Conservation (phyloP, 2,797 vertebrate genomes). For the Pseudocheirus occidentalis region DNA sequence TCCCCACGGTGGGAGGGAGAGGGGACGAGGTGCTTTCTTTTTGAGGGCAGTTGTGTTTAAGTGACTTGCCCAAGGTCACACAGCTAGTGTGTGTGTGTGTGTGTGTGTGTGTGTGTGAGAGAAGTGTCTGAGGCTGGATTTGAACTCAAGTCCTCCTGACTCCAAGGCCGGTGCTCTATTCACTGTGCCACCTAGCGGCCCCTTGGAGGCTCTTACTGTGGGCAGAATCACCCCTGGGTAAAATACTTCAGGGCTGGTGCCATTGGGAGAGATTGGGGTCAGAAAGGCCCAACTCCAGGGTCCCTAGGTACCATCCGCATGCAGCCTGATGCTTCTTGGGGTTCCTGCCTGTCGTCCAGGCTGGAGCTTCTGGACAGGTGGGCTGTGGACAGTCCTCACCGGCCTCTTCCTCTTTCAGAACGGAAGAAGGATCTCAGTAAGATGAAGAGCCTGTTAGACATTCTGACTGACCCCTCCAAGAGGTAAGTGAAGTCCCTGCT, state of each 20-base stretch:
- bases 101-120: too few relatives aligned
- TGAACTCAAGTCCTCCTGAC: too few relatives aligned
- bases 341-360: too few relatives aligned
- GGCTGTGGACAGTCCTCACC: constrained; percentile 4
- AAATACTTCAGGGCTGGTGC: too few relatives aligned
- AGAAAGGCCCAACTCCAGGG: not conserved
- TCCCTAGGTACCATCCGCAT: too few relatives aligned
- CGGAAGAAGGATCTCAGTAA: constrained; percentile 98
- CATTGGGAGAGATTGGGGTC: not conserved
- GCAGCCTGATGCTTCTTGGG: not conserved
- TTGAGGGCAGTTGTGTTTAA: too few relatives aligned
- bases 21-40: fast-evolving
- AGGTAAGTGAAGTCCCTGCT: constrained; percentile 83
- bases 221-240: not conserved
- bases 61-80: too few relatives aligned
- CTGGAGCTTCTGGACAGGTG: too few relatives aligned
- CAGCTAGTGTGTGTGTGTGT: too few relatives aligned
- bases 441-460: constrained; percentile 98
- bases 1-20: fast-evolving
- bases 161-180: too few relatives aligned
- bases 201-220: not conserved
- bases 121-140: too few relatives aligned
- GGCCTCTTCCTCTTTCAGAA: constrained; percentile 85
- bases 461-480: constrained; percentile 96
- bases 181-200: too few relatives aligned